phyloP scores from a whole-genome alignment of 2,888 invertebrate genomes.

The Chrysina gloriosa region DNA sequence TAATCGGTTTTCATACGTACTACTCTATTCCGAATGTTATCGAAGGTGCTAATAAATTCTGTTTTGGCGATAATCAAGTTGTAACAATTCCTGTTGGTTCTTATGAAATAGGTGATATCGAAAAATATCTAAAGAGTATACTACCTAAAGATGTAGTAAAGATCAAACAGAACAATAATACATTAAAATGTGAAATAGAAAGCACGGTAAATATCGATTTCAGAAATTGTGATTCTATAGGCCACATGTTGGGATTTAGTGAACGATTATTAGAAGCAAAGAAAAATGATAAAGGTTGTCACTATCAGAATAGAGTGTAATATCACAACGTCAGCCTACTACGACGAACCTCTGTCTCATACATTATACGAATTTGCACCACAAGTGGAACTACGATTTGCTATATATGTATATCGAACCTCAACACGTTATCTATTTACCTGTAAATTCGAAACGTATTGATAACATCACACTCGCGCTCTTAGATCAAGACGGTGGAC shows the following conservation, averaged over 20 bases:
- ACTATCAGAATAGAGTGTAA: conserved; percentile 42
- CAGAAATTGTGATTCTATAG: conserved; percentile 11
- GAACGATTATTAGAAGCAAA: conserved; percentile 23
- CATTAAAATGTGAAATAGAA: conserved; percentile 48
- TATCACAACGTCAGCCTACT: conserved; percentile 50
- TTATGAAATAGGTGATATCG: conserved; percentile 57
- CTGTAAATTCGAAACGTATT: conserved; percentile 23
- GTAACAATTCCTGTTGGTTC: conserved; percentile 53
- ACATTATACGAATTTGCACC: conserved; percentile 55
- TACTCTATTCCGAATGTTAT: conserved; percentile 58
- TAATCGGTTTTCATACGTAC: conserved; percentile 55
- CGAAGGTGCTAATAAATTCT: conserved; percentile 55
- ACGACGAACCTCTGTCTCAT: conserved; percentile 50
- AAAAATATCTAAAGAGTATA: conserved; percentile 45
- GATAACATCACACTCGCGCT: conserved; percentile 39
- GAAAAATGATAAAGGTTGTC: conserved; percentile 39
- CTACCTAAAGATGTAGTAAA: conserved; percentile 8
- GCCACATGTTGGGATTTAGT: conserved; percentile 37
- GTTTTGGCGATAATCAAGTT: conserved; percentile 45
- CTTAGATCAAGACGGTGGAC: conserved; percentile 49
- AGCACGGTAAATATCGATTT: conserved; percentile 39
- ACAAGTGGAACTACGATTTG: conserved; percentile 56
- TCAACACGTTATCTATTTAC: conserved; percentile 48
- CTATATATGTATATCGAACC: conserved; percentile 58
- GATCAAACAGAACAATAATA: conserved; percentile 53